Evolutionary conservation across 2,888 invertebrate species (phyloP).

Genomic region (Periphyllus acericola): DNA sequence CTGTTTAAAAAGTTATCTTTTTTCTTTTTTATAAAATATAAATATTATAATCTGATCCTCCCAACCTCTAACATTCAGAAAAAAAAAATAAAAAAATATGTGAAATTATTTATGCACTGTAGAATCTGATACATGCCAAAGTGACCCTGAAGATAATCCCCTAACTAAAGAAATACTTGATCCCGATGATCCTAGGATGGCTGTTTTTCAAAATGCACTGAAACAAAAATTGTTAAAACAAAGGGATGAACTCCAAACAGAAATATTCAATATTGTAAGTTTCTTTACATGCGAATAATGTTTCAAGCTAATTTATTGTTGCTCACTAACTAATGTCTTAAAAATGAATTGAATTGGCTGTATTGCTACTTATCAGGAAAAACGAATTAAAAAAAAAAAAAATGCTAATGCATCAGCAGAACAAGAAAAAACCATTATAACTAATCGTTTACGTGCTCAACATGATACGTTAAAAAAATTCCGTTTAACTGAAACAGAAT

Average conservation of each 20-base stretch:
- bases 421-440: constrained; percentile 48
- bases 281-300: not conserved
- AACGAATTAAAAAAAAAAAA: constrained; percentile 39
- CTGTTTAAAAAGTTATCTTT: too few relatives aligned
- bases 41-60: too few relatives aligned
- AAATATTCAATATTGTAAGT: constrained; percentile 35
- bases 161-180: constrained; percentile 69
- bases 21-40: too few relatives aligned
- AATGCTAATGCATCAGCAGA: constrained; percentile 21
- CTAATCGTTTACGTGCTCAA: constrained; percentile 28
- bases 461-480: constrained; percentile 48
- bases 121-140: not conserved
- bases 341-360: not conserved
- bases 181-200: constrained; percentile 79
- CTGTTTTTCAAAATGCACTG: constrained; percentile 78
- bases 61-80: too few relatives aligned
- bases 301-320: too few relatives aligned
- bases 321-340: too few relatives aligned
- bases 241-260: constrained; percentile 64
- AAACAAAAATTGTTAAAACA: constrained; percentile 75
- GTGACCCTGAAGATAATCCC: not conserved
- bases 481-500: constrained; percentile 34
- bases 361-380: constrained; percentile 44
- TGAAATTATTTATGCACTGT: not conserved
- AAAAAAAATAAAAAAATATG: too few relatives aligned